A percentile compares a stretch with the other conserved stretches of the same genome.
These are phyloP conservation scores for Vanessa cardui DNA, from an alignment of 2,888 invertebrate species.

Conservation along the genomic window DNA sequence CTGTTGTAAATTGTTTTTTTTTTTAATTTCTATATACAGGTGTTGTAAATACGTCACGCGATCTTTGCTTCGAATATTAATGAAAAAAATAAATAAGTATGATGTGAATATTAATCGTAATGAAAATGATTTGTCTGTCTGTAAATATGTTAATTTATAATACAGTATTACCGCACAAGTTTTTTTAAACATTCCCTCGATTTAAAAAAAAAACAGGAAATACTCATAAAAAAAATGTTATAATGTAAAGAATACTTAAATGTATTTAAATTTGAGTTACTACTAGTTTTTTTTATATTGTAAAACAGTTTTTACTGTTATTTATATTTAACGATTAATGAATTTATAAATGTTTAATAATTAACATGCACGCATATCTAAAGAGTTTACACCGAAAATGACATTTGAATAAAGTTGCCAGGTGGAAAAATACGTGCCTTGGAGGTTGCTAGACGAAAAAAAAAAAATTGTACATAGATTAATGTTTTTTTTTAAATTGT, in stretches of 20 bases:
- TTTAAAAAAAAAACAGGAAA: neutral
- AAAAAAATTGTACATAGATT: constrained; percentile 14
- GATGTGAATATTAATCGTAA: constrained; percentile 4
- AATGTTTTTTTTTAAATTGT: neutral
- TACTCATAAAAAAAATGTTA: neutral
- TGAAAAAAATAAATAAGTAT: constrained; percentile 9
- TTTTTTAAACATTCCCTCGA: constrained; percentile 25
- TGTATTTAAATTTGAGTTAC: neutral
- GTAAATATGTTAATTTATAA: neutral
- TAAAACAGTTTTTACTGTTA: neutral
- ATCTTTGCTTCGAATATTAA: constrained; percentile 21
- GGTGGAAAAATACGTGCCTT: constrained; percentile 41
- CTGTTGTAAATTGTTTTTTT: neutral
- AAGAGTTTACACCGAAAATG: constrained; percentile 21
- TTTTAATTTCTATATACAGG: neutral
- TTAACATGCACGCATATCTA: constrained; percentile 29
- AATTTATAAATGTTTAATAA: neutral
- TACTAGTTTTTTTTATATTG: neutral
- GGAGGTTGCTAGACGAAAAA: constrained; percentile 31
- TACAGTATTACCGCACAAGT: constrained; percentile 36
- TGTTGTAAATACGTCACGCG: constrained; percentile 1
- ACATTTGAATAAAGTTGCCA: constrained; percentile 13
- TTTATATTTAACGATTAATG: neutral
- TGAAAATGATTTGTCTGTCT: neutral
- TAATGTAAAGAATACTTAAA: too few species aligned